Percentiles rank a stretch among this genome's conserved stretches.
These are phyloP conservation scores for Puffinus mauretanicus DNA, from an alignment of 2,113 vertebrate species.

Conservation along the genomic window DNA sequence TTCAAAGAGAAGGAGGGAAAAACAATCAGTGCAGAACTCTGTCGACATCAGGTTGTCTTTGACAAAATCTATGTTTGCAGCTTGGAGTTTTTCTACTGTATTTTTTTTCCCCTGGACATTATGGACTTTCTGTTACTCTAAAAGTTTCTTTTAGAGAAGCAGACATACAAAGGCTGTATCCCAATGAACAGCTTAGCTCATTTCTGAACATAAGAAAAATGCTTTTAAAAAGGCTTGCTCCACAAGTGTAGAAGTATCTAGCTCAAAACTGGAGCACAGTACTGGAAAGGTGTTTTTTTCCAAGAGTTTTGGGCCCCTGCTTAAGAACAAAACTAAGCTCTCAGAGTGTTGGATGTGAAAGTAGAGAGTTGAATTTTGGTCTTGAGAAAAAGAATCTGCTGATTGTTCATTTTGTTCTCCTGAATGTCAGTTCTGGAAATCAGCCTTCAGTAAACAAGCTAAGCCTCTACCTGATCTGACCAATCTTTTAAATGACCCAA, in stretches of 20 bases:
- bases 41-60: neutral
- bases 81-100: neutral
- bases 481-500: neutral
- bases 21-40: neutral
- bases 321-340: neutral
- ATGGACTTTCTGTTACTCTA: neutral
- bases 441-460: neutral
- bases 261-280: neutral
- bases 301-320: neutral
- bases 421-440: neutral
- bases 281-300: neutral
- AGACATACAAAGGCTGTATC: neutral
- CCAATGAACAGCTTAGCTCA: neutral
- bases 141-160: neutral
- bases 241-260: neutral
- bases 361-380: neutral
- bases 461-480: neutral
- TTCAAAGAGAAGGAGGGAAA: constrained; percentile 22
- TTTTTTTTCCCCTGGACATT: neutral
- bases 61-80: neutral
- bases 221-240: neutral
- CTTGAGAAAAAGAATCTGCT: neutral
- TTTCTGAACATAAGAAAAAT: neutral
- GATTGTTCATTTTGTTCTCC: neutral
- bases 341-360: neutral